Conservation (phyloP, 2,113 vertebrate genomes). For the Lanius ludovicianus region DNA sequence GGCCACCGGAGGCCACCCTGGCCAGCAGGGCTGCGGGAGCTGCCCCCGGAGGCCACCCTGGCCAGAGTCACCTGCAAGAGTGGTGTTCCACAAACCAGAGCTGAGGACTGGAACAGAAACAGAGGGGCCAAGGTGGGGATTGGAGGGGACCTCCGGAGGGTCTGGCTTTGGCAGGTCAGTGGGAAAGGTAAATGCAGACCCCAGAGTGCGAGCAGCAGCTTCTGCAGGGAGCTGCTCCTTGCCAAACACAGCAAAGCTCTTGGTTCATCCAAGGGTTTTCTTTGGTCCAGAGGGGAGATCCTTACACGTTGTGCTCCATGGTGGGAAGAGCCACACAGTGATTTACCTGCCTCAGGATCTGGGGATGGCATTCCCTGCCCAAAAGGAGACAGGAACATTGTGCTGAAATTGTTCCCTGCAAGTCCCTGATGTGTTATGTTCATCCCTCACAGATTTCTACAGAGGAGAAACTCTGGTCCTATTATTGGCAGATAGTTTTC, state of each 20-base stretch:
- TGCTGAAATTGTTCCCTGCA: not conserved
- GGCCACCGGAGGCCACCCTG: no score
- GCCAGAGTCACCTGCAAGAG: no score
- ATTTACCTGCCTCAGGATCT: not conserved
- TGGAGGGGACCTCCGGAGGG: not conserved
- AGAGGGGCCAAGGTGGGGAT: not conserved
- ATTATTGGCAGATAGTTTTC: not conserved
- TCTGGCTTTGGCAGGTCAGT: not conserved
- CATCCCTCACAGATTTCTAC: not conserved
- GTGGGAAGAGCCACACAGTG: not conserved
- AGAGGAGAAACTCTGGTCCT: not conserved
- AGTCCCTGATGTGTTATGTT: not conserved
- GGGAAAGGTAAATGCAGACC: not conserved
- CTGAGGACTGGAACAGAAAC: not conserved
- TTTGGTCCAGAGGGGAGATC: not conserved
- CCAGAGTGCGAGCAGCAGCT: not conserved
- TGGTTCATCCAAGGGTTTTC: not conserved
- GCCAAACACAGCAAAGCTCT: not conserved
- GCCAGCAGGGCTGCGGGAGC: not conserved
- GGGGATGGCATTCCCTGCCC: not conserved
- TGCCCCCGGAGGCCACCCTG: no score
- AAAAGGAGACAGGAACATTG: not conserved
- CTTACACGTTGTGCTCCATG: fast-evolving
- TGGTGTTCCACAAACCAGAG: fast-evolving
- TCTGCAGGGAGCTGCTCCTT: not conserved